phyloP scores from a whole-genome alignment of 2,888 invertebrate species.

The Cataglyphis altisquamis region DNA sequence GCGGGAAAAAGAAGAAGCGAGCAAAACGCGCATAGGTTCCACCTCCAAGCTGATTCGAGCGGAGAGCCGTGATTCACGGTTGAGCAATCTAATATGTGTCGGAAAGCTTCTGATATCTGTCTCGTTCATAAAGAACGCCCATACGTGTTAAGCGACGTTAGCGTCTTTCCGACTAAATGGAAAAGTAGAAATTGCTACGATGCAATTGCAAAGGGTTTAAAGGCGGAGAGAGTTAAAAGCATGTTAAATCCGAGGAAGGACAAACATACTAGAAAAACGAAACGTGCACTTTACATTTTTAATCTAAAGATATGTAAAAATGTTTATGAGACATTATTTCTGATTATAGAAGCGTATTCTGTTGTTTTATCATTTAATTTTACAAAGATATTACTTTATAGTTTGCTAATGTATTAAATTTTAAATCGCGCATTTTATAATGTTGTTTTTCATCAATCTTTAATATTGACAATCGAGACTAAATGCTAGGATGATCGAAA shows the following conservation, averaged over 20 bases:
- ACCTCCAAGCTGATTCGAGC: constrained; percentile 65
- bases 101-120: constrained; percentile 57
- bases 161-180: constrained; percentile 26
- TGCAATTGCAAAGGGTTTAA: constrained; percentile 31
- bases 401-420: neutral
- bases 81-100: constrained; percentile 67
- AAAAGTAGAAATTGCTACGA: constrained; percentile 27
- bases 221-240: constrained; percentile 6
- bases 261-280: neutral
- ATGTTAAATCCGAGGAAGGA: neutral
- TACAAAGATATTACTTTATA: neutral
- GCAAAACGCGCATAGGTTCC: constrained; percentile 59
- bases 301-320: neutral
- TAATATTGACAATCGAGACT: constrained; percentile 25
- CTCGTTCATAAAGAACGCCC: constrained; percentile 38
- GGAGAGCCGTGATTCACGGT: constrained; percentile 70
- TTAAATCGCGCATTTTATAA: neutral
- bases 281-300: neutral
- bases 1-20: constrained; percentile 66
- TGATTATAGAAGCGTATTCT: neutral
- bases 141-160: constrained; percentile 37
- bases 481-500: constrained; percentile 13
- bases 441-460: constrained; percentile 10
- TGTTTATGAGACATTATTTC: neutral
- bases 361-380: neutral